A percentile compares a stretch with the other conserved stretches of the same genome.
phyloP scores from a whole-genome alignment of 2,888 invertebrate genomes.

The Ceraclea dissimilis region DNA sequence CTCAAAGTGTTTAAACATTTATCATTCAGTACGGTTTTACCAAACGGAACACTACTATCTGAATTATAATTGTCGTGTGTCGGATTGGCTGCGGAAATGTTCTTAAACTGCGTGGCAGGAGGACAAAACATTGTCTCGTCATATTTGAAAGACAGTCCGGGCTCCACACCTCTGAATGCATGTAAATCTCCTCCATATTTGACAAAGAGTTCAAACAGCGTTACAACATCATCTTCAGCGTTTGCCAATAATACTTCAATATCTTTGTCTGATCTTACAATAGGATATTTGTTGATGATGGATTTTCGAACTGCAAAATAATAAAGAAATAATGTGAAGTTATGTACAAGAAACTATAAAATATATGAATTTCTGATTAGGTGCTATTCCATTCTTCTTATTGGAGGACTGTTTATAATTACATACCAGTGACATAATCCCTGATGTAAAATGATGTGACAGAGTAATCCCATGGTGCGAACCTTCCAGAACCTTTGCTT shows the following conservation, averaged over 20 bases:
- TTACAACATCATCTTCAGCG: constrained; percentile 38
- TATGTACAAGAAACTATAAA: background rate
- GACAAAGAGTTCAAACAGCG: constrained; percentile 64
- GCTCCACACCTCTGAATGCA: constrained; percentile 73
- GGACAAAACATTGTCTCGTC: constrained; percentile 26
- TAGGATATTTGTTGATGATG: constrained; percentile 49
- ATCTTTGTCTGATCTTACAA: constrained; percentile 58
- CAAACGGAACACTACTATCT: constrained; percentile 12
- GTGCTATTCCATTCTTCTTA: too few species aligned
- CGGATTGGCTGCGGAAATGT: constrained; percentile 5
- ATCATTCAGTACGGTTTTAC: constrained; percentile 17
- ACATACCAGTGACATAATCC: constrained; percentile 66
- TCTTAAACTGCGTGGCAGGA: constrained; percentile 23
- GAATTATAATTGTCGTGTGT: background rate
- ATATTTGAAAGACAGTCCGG: constrained; percentile 47
- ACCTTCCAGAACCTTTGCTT: constrained; percentile 63
- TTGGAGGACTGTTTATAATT: too few species aligned
- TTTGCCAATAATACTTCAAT: constrained; percentile 46
- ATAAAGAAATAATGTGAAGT: constrained; percentile 16
- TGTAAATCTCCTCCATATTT: constrained; percentile 55
- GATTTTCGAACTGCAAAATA: constrained; percentile 54
- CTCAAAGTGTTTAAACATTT: constrained; percentile 24
- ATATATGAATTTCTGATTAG: too few species aligned
- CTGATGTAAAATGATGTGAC: constrained; percentile 75
- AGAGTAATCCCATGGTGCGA: constrained; percentile 64